phyloP scores from a whole-genome alignment of 2,888 invertebrate species.

The Morpho deidamia region DNA sequence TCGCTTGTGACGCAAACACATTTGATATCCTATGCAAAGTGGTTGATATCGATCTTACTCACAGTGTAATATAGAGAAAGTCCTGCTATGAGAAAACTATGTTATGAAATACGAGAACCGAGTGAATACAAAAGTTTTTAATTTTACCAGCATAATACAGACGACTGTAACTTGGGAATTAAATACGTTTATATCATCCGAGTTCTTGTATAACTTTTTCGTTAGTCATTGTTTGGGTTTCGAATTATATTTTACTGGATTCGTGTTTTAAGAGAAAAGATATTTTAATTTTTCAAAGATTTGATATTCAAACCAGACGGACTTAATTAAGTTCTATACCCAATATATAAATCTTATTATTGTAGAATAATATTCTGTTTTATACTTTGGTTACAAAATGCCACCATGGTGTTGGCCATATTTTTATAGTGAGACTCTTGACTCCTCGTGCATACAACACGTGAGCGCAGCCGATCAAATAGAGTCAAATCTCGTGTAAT shows the following conservation, averaged over 20 bases:
- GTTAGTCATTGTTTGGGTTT: slow-evolving; percentile 5
- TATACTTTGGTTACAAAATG: no score
- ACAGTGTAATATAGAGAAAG: slow-evolving; percentile 12
- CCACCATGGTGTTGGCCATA: no score
- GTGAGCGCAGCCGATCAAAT: no score
- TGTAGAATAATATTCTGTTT: no score
- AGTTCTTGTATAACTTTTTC: slow-evolving; percentile 4
- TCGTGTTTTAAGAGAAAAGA: no score
- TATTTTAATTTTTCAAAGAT: no score
- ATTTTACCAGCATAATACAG: slow-evolving; percentile 11
- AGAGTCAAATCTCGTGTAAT: no score
- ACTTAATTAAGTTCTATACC: no score
- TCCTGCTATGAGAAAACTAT: slow-evolving; percentile 10
- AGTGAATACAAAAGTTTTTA: slow-evolving; percentile 18
- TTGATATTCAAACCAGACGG: no score
- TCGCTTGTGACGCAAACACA: slow-evolving; percentile 12
- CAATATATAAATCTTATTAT: no score
- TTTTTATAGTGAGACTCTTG: no score
- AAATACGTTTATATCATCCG: slow-evolving; percentile 3
- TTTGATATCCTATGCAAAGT: slow-evolving; percentile 16
- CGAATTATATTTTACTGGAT: not conserved
- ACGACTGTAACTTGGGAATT: slow-evolving; percentile 6
- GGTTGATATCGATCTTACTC: slow-evolving; percentile 14
- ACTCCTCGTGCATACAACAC: no score
- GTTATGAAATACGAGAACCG: slow-evolving; percentile 16